Evolutionary conservation across 2,113 vertebrate species (phyloP), one percentile per base, ranked within the genome.

Genomic region (Hyla sarda): DNA sequence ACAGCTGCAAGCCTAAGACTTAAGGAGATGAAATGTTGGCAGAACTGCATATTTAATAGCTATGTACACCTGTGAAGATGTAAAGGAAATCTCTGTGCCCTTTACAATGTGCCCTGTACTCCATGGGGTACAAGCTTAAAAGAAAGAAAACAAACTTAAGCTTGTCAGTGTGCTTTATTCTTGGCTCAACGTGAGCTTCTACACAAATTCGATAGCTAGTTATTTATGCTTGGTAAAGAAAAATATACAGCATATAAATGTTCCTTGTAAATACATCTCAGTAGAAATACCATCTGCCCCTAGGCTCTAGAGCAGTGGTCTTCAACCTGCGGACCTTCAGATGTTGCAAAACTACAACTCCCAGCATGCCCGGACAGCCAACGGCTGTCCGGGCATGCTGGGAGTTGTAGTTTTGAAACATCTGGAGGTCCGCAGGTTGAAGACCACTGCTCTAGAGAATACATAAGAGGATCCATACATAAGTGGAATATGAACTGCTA

Each of bases 41-140:
- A 65, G 14, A 74, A 47, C 34, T 83, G 67, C 16, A 65, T 84
- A 76, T 76, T 76, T 84, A 62, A 84, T 84, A 32, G 34, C 34
- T 25, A 45, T 50, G 12, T 45, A 84, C 25, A 75, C 82, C 71
- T 58, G 54, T 76, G 82, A 62, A 69, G 60, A 82, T 82, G 60
- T 82, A 82, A 48, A 48, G 65, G 58, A 69, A 19, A 82, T 47
- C 47, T 69, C 62, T 12, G 6, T 52, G 62, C 80, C 80, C 62
- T 69, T 71, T 52, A 82, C 60, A 50, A 32, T 30, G 60, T 71
- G 30, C 25, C 60, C 19, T 69, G 41, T 47, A 45, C 58, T 82
- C 58, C 79, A 82, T 47, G 60, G 47, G 45, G 45, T 50, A 82
- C 19, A 34, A 81, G 58, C 19, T 41, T 19, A 69, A 34, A 41